Base-by-base conservation (phyloP, 1,140 invertebrate species). In the Anastrepha ludens region DNA sequence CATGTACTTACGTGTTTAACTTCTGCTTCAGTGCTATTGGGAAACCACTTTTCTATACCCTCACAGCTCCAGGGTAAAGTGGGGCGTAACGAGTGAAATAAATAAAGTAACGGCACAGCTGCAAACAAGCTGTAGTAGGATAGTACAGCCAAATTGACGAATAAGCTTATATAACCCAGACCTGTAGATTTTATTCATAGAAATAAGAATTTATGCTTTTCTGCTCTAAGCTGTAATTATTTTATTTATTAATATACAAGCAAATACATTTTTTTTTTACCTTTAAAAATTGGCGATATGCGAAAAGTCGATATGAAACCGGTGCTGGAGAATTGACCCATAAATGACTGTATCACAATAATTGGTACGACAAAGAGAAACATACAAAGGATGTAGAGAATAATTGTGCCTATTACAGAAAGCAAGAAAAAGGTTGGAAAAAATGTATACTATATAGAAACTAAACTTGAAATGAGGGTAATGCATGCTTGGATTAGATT, bases 311-410 rank as follows among this genome's bases (percentile, higher is more conserved):
- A 93, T 81, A 93, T 92, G 29, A 91, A 93, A 2, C 92, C 91
- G 62, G 90, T 93, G 88, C 91, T 93, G 0, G 92, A 92, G 67
- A 93, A 93, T 67, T 93, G 92, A 0, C 92, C 92, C 90, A 93
- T 89, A 86, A 91, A 93, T 29, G 90, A 91, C 67, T 93, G 92
- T 50, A 93, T 91, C 6, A 93, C 88, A 87, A 93, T 59, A 47
- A 93, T 89, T 4, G 92, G 92, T 13, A 93, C 89, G 47, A 92
- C 74, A 78, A 89, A 93, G 0, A 92, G 29, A 0, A 81, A 88
- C 89, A 93, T 88, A 88, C 91, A 91, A 8, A 91, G 9, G 58
- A 89, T 89, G 81, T 91, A 91, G 0, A 90, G 89, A 29, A 92
- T 0, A 7, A 81, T 11, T 11, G 47, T 47, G 55, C 74, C 74